Conservation (phyloP, 2,113 vertebrate genomes). For the Paedocypris sp. region DNA sequence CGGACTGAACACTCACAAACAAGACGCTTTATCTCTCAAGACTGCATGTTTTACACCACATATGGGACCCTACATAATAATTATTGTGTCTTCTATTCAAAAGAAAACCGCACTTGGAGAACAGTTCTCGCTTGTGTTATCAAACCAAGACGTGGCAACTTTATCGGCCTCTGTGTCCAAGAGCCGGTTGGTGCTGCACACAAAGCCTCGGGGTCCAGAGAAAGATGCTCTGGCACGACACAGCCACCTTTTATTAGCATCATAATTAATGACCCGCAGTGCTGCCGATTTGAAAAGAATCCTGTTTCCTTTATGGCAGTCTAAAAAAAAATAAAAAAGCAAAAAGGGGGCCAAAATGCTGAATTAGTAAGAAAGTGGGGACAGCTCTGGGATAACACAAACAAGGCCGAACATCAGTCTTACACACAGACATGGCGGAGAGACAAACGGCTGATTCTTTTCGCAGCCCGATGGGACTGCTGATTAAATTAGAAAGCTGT, state of each 20-base stretch:
- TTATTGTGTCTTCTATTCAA: constrained; percentile 20
- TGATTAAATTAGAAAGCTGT: constrained; percentile 58
- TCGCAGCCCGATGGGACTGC: constrained; percentile 44
- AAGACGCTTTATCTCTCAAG: constrained; percentile 18
- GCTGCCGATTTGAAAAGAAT: constrained; percentile 30
- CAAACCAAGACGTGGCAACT: constrained; percentile 9
- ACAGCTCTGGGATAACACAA: constrained; percentile 33
- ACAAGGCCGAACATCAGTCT: constrained; percentile 59
- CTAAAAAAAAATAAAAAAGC: constrained; percentile 23
- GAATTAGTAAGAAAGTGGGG: constrained; percentile 43
- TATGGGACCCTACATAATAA: constrained; percentile 24
- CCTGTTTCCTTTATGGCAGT: constrained; percentile 36
- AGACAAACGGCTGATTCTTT: constrained; percentile 48
- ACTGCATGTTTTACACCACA: constrained; percentile 29
- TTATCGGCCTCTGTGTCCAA: constrained; percentile 11
- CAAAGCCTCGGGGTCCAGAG: constrained; percentile 16
- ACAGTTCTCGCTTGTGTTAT: background rate
- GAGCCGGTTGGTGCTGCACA: constrained; percentile 10
- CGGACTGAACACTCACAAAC: constrained; percentile 27
- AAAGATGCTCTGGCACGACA: constrained; percentile 31
- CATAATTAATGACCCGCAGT: constrained; percentile 41
- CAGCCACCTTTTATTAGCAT: constrained; percentile 39
- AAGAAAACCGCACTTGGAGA: background rate
- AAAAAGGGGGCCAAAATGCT: constrained; percentile 34
- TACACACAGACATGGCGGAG: constrained; percentile 44